Percentiles rank a stretch among this genome's conserved stretches.
Evolutionary conservation across 2,888 invertebrate genomes (phyloP).

Genomic region (Macropis europaea): DNA sequence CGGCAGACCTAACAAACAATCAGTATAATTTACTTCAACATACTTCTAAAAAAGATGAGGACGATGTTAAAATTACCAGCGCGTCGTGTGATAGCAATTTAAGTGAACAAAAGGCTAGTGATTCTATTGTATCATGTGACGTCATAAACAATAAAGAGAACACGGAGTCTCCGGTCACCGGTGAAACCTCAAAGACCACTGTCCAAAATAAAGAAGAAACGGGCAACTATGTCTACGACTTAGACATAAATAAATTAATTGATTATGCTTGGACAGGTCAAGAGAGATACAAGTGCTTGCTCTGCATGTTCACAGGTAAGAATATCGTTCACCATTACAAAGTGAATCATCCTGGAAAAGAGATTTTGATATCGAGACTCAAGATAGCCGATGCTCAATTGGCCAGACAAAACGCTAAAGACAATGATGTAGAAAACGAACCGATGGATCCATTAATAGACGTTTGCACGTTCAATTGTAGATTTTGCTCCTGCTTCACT

Average conservation of each 20-base stretch:
- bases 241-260: conserved; percentile 56
- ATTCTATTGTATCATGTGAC: not conserved
- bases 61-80: not conserved
- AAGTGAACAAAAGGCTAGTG: not conserved
- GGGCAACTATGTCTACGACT: conserved; percentile 12
- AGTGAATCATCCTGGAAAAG: conserved; percentile 83
- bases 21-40: not conserved
- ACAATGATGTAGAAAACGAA: conserved; percentile 75
- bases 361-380: conserved; percentile 85
- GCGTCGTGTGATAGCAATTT: not conserved
- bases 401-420: conserved; percentile 82
- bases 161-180: not conserved
- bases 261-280: conserved; percentile 70
- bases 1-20: not conserved
- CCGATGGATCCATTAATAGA: conserved; percentile 18
- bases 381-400: conserved; percentile 81
- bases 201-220: not conserved
- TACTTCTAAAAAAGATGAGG: not conserved
- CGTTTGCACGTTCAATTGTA: conserved; percentile 67
- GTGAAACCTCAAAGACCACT: not conserved
- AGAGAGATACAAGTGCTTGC: conserved; percentile 81
- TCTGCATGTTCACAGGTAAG: conserved; percentile 83
- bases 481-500: conserved; percentile 71
- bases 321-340: conserved; percentile 86
- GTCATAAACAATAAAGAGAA: not conserved